Percentiles rank a stretch among this genome's conserved stretches.
phyloP scores from a whole-genome alignment of 2,888 invertebrate species.

The Drosophila infuscata region DNA sequence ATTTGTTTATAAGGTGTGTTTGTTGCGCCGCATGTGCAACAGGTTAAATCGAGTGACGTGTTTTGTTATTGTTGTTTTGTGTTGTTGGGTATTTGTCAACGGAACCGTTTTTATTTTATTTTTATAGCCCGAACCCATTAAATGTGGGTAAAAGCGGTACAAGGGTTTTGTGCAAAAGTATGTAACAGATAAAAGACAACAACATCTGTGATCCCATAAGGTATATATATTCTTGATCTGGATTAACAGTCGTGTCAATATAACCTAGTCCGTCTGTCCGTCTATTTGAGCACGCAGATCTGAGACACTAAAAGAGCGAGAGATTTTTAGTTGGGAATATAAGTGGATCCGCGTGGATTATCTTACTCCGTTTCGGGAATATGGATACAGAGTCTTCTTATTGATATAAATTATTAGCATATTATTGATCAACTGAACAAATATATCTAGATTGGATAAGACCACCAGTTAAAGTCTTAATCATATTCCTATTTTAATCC shows the following conservation, averaged over 20 bases:
- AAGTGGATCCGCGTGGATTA: background rate
- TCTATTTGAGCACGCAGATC: background rate
- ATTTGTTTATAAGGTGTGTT: slow-evolving; percentile 77
- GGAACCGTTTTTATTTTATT: slow-evolving; percentile 46
- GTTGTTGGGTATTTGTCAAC: slow-evolving; percentile 64
- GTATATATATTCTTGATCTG: background rate
- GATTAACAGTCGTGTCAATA: background rate
- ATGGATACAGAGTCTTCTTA: background rate
- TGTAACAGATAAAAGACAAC: background rate
- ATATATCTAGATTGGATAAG: too few species aligned
- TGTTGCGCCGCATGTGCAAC: slow-evolving; percentile 62
- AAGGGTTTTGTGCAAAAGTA: background rate
- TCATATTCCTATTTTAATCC: background rate
- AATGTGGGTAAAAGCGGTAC: background rate
- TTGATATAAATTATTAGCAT: background rate
- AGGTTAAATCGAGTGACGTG: slow-evolving; percentile 71
- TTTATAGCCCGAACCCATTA: background rate
- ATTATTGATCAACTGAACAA: too few species aligned
- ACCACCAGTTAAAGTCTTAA: background rate
- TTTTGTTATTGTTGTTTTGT: slow-evolving; percentile 14
- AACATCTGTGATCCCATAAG: background rate
- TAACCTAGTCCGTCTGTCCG: background rate
- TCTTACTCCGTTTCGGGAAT: background rate
- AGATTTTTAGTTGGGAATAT: background rate
- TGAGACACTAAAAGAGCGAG: background rate